Conservation (phyloP, 2,888 invertebrate genomes). For the Quadroppia sp. region DNA sequence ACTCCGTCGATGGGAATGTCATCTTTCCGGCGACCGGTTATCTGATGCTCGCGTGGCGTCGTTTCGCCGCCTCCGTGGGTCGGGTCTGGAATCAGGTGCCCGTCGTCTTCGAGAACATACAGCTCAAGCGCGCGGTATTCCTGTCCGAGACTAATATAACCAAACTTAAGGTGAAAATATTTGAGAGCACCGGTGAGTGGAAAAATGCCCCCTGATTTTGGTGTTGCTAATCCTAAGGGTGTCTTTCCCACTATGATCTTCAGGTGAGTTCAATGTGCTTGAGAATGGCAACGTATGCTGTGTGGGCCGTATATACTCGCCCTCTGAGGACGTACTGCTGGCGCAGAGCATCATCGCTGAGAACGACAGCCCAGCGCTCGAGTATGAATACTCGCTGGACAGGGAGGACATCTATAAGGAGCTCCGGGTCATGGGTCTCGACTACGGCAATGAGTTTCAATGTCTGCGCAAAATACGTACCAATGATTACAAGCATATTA, state of each 20-base stretch:
- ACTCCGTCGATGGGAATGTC: conserved; percentile 57
- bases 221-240: no score
- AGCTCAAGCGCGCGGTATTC: conserved; percentile 19
- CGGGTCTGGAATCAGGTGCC: conserved; percentile 5
- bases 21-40: conserved; percentile 50
- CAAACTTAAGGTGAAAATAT: conserved; percentile 46
- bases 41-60: conserved; percentile 55
- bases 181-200: conserved; percentile 50
- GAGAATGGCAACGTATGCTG: no score
- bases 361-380: neutral
- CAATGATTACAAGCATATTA: neutral
- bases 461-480: conserved; percentile 55
- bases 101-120: conserved; percentile 30
- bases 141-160: conserved; percentile 1
- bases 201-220: no score
- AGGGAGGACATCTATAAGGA: conserved; percentile 74
- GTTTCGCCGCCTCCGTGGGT: conserved; percentile 56
- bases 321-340: neutral
- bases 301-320: conserved; percentile 50
- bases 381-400: conserved; percentile 29
- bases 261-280: no score
- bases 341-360: neutral
- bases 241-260: no score
- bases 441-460: conserved; percentile 73
- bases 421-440: conserved; percentile 75